Conservation (phyloP, 2,797 vertebrate species). For the Clarias platycephalus region DNA sequence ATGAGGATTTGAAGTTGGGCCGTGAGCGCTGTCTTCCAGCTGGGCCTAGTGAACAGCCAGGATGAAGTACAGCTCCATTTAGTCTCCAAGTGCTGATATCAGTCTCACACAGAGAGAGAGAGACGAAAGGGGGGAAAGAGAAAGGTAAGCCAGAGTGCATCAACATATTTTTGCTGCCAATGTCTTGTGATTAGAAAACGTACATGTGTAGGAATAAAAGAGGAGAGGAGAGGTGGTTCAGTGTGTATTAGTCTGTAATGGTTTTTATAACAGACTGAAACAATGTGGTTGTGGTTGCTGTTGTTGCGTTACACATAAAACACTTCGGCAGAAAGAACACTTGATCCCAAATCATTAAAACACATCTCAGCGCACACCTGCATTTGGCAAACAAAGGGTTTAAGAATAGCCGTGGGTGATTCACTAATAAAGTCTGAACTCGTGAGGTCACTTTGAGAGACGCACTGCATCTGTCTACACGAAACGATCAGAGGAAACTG, state of each 20-base stretch:
- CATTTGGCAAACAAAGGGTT: conserved; percentile 30
- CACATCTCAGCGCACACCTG: conserved; percentile 26
- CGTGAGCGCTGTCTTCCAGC: conserved; percentile 35
- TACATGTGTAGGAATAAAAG: neutral
- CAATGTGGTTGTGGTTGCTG: conserved; percentile 1
- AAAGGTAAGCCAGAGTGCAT: conserved; percentile 16
- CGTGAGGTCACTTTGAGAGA: conserved; percentile 4
- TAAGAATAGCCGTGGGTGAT: conserved; percentile 36
- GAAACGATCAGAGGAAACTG: conserved; percentile 40
- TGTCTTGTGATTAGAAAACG: neutral
- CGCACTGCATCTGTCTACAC: conserved; percentile 15
- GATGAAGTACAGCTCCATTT: conserved; percentile 44
- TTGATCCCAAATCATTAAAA: neutral
- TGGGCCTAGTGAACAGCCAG: conserved; percentile 34
- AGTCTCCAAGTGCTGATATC: conserved; percentile 35
- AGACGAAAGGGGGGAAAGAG: neutral
- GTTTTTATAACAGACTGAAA: neutral
- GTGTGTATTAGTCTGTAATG: neutral
- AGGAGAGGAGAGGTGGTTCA: neutral
- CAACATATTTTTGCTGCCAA: neutral
- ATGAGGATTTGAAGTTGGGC: conserved; percentile 38
- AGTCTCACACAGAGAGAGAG: conserved; percentile 27
- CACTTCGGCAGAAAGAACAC: conserved; percentile 5
- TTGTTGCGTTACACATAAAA: conserved; percentile 12
- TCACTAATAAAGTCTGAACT: conserved; percentile 19